Evolutionary conservation across 2,888 invertebrate species (phyloP).

Genomic region (Eilema griseolum): DNA sequence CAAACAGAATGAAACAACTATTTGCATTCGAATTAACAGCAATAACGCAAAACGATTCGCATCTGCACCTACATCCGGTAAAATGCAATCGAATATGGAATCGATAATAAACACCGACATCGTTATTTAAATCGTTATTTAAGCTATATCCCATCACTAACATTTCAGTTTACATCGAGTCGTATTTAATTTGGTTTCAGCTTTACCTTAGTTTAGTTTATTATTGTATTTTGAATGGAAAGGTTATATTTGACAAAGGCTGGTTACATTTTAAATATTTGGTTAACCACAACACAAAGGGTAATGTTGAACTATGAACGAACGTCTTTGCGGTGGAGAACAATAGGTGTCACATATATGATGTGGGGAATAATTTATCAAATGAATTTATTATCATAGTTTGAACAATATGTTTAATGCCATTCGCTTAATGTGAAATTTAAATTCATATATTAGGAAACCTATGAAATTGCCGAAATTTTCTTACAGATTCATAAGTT

Average conservation of each 20-base stretch:
- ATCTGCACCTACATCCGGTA: conserved; percentile 8
- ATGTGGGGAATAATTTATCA: conserved; percentile 17
- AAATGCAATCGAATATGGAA: conserved; percentile 10
- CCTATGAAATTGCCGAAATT: too few species aligned
- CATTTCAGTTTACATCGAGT: conserved; percentile 43
- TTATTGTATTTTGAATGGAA: conserved; percentile 30
- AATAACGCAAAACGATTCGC: conserved; percentile 1
- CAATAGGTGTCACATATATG: conserved; percentile 25
- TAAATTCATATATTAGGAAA: too few species aligned
- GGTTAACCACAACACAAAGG: conserved; percentile 30
- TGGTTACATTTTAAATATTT: conserved; percentile 40
- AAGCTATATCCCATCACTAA: conserved; percentile 21
- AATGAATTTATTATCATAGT: conserved; percentile 11
- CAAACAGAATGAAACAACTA: conserved; percentile 1
- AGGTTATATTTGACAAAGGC: conserved; percentile 39
- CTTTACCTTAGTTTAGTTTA: conserved; percentile 28
- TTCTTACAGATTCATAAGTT: too few species aligned
- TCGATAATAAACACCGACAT: conserved; percentile 4
- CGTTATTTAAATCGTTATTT: conserved; percentile 2
- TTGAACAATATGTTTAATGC: background rate
- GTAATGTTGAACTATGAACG: conserved; percentile 33
- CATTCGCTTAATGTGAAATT: background rate
- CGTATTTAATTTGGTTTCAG: conserved; percentile 44
- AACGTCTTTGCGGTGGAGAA: conserved; percentile 27
- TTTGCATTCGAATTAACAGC: conserved; percentile 13